Percentiles rank a stretch among this genome's conserved stretches.
Conservation (phyloP, 2,797 vertebrate genomes). For the Poeciliopsis turneri region DNA sequence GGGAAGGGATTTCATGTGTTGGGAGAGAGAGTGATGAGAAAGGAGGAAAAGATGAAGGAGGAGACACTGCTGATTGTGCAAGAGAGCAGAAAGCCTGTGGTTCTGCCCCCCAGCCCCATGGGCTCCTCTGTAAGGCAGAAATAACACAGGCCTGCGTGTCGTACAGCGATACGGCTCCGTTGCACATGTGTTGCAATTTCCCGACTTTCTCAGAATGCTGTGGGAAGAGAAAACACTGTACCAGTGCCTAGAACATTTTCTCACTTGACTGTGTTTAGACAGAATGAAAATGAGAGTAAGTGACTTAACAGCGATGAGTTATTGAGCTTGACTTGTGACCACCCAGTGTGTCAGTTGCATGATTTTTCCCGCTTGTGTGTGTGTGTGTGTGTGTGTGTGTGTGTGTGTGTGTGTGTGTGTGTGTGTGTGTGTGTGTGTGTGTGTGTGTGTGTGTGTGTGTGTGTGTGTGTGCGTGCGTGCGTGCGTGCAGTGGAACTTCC, state of each 20-base stretch:
- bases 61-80: conserved; percentile 71
- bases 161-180: conserved; percentile 69
- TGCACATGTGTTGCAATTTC: conserved; percentile 79
- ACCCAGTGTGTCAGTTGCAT: conserved; percentile 72
- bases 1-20: conserved; percentile 41
- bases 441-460: conserved; percentile 27
- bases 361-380: conserved; percentile 43
- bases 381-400: conserved; percentile 22
- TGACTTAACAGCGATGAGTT: conserved; percentile 73
- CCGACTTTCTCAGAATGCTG: conserved; percentile 72
- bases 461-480: conserved; percentile 29
- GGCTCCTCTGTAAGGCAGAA: conserved; percentile 74
- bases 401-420: conserved; percentile 19
- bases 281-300: conserved; percentile 73
- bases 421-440: conserved; percentile 25
- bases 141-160: conserved; percentile 76
- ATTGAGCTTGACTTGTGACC: conserved; percentile 74
- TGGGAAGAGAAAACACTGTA: conserved; percentile 73
- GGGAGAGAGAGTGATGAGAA: conserved; percentile 62
- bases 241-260: conserved; percentile 73
- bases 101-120: conserved; percentile 70
- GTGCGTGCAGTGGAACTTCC: conserved; percentile 95
- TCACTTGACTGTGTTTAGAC: conserved; percentile 76
- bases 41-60: conserved; percentile 68
- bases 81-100: conserved; percentile 73